Base-by-base conservation (phyloP, 2,888 invertebrate genomes). In the Phortica okadai region DNA sequence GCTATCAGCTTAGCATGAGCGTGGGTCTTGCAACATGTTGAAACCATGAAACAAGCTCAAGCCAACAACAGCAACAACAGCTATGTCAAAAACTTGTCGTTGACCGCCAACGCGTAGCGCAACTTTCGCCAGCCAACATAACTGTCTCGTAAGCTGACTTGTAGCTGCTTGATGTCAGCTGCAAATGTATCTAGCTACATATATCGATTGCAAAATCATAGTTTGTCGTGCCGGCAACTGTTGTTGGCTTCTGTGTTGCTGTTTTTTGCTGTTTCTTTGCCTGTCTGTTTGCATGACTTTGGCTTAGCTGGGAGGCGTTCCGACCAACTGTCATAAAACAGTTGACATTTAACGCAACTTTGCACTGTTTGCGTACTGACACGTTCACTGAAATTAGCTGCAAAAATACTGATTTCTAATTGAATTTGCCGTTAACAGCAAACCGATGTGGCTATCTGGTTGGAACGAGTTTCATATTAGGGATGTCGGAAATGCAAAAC, bases 361-460 rank as follows among this genome's bases (percentile, higher is more conserved):
- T 44, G 73, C 62, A 59, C 25, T 64, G 14, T 21, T 3, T 54
- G 33, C 54, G 56, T 21, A 45, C 21, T 5, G 16, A 50, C 16
- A 42, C 45, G 21, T 25, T 1, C n/a, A 33, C 11, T 41, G 54
- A 64, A 74, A 74, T 74, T 73, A 73, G 67, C 74, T 11, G 16
- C 62, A 14, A 72, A 33, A 72, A 56, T 72, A 50, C 10, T 56
- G 56, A 72, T 72, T 74, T 56, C 21, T 54, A 50, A 74, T 74
- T 74, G 25, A 74, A 67, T 67, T 67, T 66, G 66, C 41, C 74
- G 74, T 54, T 74, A 74, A 74, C 56, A 66, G 56, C 45, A n/a
- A n/a, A 10, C 69, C 21, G 69, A 6, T 25, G 62, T 21, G 4
- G 7, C 21, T 8, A 62, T 25, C 6, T 62, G 1, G 14, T 6